These are phyloP conservation scores for Druon quercuslanigerum DNA, from an alignment of 1,140 invertebrate genomes.

Conservation along the genomic window DNA sequence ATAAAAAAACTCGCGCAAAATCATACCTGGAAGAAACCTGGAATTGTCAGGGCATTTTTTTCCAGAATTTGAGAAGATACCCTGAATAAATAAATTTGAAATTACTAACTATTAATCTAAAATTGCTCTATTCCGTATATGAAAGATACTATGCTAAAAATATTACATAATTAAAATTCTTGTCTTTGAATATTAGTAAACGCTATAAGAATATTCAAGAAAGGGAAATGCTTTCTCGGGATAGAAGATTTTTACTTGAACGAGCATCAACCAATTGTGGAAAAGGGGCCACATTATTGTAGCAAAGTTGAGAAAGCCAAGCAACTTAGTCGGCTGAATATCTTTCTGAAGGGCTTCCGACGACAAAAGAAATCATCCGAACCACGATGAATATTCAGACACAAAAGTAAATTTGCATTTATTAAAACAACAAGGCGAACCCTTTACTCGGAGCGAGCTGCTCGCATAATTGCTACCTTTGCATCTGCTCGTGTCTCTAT, in stretches of 20 bases:
- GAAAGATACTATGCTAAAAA: too few relatives aligned
- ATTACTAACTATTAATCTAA: too few relatives aligned
- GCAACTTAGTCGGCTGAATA: constrained; percentile 36
- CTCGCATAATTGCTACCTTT: constrained; percentile 69
- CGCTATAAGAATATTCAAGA: neutral
- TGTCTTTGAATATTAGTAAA: too few relatives aligned
- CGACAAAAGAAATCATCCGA: constrained; percentile 70
- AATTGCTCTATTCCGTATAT: too few relatives aligned
- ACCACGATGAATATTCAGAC: constrained; percentile 70
- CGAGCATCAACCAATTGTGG: constrained; percentile 32
- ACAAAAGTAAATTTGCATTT: constrained; percentile 67
- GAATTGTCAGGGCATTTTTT: too few relatives aligned
- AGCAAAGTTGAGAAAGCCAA: constrained; percentile 34
- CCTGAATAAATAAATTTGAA: too few relatives aligned
- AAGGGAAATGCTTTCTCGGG: neutral
- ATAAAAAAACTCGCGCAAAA: too few relatives aligned
- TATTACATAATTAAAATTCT: too few relatives aligned
- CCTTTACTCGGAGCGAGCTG: constrained; percentile 63
- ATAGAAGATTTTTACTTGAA: constrained; percentile 44
- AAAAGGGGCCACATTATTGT: constrained; percentile 43
- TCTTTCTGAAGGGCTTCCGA: constrained; percentile 47
- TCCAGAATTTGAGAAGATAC: too few relatives aligned
- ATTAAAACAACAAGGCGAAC: constrained; percentile 69
- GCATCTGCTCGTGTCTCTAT: constrained; percentile 60
- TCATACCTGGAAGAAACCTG: too few relatives aligned